Conservation (phyloP, 2,797 vertebrate genomes). For the Rhinogobio ventralis region DNA sequence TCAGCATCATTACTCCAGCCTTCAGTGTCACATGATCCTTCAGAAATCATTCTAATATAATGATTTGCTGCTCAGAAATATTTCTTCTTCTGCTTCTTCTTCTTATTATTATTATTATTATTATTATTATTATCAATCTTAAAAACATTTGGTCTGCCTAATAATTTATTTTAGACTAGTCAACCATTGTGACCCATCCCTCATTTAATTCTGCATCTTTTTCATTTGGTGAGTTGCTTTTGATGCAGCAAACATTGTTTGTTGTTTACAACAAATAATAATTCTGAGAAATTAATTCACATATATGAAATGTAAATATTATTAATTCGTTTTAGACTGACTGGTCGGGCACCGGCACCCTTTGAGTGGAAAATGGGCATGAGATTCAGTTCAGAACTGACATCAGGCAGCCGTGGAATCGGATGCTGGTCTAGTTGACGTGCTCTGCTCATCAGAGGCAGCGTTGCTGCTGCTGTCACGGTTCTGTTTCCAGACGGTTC, state of each 20-base stretch:
- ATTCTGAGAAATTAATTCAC: not conserved
- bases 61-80: not conserved
- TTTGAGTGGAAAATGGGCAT: not conserved
- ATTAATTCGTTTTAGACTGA: not conserved
- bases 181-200: not conserved
- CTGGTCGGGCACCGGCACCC: not conserved
- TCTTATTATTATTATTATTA: not conserved
- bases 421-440: not conserved
- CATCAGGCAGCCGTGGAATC: constrained; percentile 40
- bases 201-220: not conserved
- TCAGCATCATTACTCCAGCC: not conserved
- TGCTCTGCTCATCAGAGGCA: constrained; percentile 8
- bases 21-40: constrained; percentile 1
- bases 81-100: too few species aligned
- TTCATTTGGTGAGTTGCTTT: not conserved
- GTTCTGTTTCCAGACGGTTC: constrained; percentile 34
- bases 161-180: not conserved
- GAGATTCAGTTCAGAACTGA: constrained; percentile 56
- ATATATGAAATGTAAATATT: not conserved
- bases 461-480: not conserved
- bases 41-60: not conserved
- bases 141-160: not conserved
- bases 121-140: not conserved
- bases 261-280: not conserved
- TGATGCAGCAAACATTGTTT: not conserved